These are phyloP conservation scores for Augiades crinisus DNA, from an alignment of 2,888 invertebrate species.

Conservation along the genomic window DNA sequence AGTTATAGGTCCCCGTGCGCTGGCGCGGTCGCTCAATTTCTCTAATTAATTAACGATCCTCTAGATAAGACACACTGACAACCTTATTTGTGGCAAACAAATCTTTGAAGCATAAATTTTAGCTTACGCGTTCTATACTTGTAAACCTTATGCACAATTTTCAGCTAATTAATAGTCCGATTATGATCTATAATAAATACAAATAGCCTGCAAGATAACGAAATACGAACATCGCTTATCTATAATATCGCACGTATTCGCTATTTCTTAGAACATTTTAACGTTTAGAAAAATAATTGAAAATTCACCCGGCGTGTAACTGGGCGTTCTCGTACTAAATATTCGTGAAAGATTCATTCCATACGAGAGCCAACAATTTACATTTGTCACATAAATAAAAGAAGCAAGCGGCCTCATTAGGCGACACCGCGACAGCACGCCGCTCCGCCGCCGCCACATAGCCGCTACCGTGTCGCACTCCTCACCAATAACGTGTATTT, in stretches of 20 bases:
- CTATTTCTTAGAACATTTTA: slow-evolving; percentile 6
- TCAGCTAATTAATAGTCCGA: slow-evolving; percentile 50
- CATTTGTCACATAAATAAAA: slow-evolving; percentile 77
- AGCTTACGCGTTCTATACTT: slow-evolving; percentile 76
- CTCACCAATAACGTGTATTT: slow-evolving; percentile 58
- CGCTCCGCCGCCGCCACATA: slow-evolving; percentile 30
- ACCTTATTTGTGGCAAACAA: slow-evolving; percentile 81
- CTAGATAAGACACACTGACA: slow-evolving; percentile 79
- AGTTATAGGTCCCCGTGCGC: slow-evolving; percentile 78
- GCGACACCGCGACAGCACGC: slow-evolving; percentile 46
- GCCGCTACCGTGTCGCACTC: slow-evolving; percentile 47
- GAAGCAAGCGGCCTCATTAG: slow-evolving; percentile 71
- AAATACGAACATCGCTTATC: no score
- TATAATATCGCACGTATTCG: background rate
- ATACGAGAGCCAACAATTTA: slow-evolving; percentile 55
- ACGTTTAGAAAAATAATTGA: slow-evolving; percentile 57
- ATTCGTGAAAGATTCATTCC: slow-evolving; percentile 61
- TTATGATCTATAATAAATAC: slow-evolving; percentile 26
- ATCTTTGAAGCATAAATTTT: slow-evolving; percentile 79
- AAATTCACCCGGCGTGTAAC: slow-evolving; percentile 55
- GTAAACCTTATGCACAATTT: slow-evolving; percentile 71
- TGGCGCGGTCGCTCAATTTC: slow-evolving; percentile 78
- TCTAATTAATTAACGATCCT: slow-evolving; percentile 81
- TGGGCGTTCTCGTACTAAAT: slow-evolving; percentile 55
- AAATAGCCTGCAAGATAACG: slow-evolving; percentile 1